Base-by-base conservation (phyloP, 1,140 invertebrate species). In the Temnothorax curvispinosus region DNA sequence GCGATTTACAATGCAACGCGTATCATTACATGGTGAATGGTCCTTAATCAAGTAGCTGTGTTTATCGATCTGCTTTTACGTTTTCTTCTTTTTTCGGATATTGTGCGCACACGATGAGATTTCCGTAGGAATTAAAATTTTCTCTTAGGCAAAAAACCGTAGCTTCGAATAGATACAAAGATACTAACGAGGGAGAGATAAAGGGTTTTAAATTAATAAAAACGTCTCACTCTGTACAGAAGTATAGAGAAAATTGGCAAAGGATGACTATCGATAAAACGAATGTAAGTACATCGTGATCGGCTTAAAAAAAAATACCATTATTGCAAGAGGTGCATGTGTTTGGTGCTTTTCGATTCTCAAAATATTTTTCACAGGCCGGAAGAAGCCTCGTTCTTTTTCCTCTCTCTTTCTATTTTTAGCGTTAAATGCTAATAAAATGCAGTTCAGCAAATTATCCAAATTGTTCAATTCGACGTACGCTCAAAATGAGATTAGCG, bases 321-420 rank as follows among this genome's bases (percentile, higher is more conserved):
- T 4, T 27, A 54, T 18, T 65, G 44, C 58, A 13, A 62, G 15
- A 50, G 38, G 44, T 38, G 32, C 27, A 27, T 32, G 18, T 18
- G 60, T 78, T 78, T 65, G 56, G 7, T 38, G 58, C 41, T 65
- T 54, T 65, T 80, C 60, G n/a, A 7, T 65, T 80, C 60, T 65
- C 32, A 15, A 80, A 80, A 65, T 67, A 80, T 80, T 60, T 54
- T 65, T 21, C 32, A 6, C 60, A 65, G 60, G 4, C n/a, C n/a
- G 11, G 13, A 64, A 60, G 18, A 38, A 80, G 35, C n/a, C 47
- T 54, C 32, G 11, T 32, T 65, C 15, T 54, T n/a, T 11, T 78
- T 38, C 54, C 32, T 80, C 60, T 27, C 4, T 60, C 11, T 56
- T 27, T 32, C 27, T 71, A 13, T 18, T 32, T 60, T 47, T 38